Conservation (phyloP, 64 coral and sea anemone genomes). For the Pocillopora damicornis region DNA sequence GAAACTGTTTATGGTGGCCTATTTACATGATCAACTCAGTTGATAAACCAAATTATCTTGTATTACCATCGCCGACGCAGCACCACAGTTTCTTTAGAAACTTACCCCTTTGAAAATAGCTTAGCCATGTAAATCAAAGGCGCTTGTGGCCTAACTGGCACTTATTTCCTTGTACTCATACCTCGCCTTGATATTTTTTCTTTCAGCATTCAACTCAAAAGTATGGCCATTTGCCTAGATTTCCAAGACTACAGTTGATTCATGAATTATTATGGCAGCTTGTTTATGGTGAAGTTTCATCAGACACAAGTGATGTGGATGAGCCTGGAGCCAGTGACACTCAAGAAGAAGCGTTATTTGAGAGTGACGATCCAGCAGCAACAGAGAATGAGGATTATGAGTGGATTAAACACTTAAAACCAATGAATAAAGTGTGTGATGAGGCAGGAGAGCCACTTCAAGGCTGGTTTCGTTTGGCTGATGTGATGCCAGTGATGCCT, state of each 20-base stretch:
- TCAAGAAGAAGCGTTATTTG: not conserved
- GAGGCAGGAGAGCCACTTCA: not conserved
- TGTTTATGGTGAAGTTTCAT: slow-evolving; percentile 30
- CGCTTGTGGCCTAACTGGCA: too few relatives aligned
- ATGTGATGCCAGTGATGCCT: slow-evolving; percentile 62
- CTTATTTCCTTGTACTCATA: too few relatives aligned
- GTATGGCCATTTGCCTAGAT: slow-evolving; percentile 43
- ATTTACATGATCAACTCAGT: too few relatives aligned
- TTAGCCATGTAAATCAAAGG: too few relatives aligned
- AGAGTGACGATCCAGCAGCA: not conserved
- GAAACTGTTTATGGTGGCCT: too few relatives aligned
- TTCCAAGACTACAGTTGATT: slow-evolving; percentile 35
- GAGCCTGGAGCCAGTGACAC: not conserved
- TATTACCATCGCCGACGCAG: too few relatives aligned
- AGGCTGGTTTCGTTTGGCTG: slow-evolving; percentile 60
- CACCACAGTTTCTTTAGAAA: too few relatives aligned
- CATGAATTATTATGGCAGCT: slow-evolving; percentile 62
- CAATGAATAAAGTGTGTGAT: slow-evolving; percentile 26
- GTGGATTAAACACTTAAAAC: slow-evolving; percentile 37
- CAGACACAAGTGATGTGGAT: not conserved
- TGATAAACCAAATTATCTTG: too few relatives aligned
- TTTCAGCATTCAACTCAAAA: slow-evolving; percentile 40
- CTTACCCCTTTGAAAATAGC: too few relatives aligned
- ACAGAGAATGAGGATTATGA: slow-evolving; percentile 14
- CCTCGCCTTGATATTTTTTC: too few relatives aligned